Evolutionary conservation across 1,140 invertebrate species (phyloP).

Genomic region (Scylla paramamosain): DNA sequence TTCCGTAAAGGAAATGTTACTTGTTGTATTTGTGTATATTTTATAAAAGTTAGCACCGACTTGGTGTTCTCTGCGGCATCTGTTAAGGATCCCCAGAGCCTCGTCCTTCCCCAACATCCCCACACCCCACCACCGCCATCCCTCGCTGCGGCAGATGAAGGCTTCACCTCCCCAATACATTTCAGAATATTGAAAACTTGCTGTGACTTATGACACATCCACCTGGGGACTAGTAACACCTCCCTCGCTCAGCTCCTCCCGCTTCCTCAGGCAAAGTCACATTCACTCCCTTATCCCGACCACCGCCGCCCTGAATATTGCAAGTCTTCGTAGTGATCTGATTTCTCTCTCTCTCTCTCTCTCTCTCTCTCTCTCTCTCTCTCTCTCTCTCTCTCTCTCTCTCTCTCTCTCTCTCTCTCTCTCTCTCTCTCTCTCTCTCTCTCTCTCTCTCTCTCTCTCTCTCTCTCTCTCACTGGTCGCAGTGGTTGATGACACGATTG

Average conservation of each 20-base stretch:
- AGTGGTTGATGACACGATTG: neutral
- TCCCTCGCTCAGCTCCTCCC: neutral
- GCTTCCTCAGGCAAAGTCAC: neutral
- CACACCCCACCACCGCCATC: too few species aligned
- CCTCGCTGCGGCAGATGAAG: neutral
- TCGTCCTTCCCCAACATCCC: neutral
- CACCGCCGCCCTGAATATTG: neutral
- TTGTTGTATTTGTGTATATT: neutral
- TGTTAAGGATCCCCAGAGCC: neutral
- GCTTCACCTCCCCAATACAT: neutral
- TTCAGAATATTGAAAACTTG: conserved; percentile 15
- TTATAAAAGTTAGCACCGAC: neutral
- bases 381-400: too few species aligned
- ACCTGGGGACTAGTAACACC: neutral
- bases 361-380: too few species aligned
- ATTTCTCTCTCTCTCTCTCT: neutral
- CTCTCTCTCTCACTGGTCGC: neutral
- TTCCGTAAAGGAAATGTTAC: too few species aligned
- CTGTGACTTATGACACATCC: neutral
- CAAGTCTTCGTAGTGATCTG: neutral
- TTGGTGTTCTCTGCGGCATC: neutral
- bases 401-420: too few species aligned
- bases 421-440: too few species aligned
- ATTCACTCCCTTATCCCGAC: neutral
- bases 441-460: too few species aligned